Evolutionary conservation across 2,888 invertebrate species (phyloP), one percentile per base, ranked within the genome.

Genomic region (Stegana nigrithorax): DNA sequence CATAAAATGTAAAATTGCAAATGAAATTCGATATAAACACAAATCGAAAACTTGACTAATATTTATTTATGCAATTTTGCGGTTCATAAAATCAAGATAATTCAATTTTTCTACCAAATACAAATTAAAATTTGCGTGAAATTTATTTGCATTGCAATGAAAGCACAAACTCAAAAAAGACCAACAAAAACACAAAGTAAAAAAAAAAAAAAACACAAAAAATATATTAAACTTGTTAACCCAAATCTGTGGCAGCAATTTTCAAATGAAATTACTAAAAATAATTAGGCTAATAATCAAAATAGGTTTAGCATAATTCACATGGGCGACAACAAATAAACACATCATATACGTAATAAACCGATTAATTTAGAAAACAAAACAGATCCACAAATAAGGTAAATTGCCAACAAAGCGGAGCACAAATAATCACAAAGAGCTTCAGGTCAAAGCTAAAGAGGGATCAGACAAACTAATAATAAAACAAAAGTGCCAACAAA

Each of bases 31-130:
- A n/a, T n/a, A n/a, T n/a, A n/a, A n/a, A n/a, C n/a, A 45, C 39
- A 59, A 67, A 68, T 69, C 68, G 65, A 63, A 55, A 68, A 71
- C 71, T 71, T 63, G 67, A 68, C 73, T 71, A 73, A 73, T 73
- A 70, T 73, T 71, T 73, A 73, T 71, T 73, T 73, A 73, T 71
- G 63, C 73, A 71, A 73, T 73, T 73, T 73, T 72, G 73, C 57
- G 72, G 73, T 67, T 63, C 66, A 73, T 66, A 62, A 63, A 70
- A 65, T 71, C 64, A 63, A 66, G 68, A 72, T 67, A 65, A 73
- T 73, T 73, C 67, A 73, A 73, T 73, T 73, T 73, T 53, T 55
- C 39, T 67, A 64, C 47, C 63, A 65, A 73, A 67, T 66, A 73
- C 26, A 6, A 50, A 50, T 26, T 50, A 26, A 50, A 50, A 50